phyloP scores from a whole-genome alignment of 2,888 invertebrate genomes.

The Timandra comae region DNA sequence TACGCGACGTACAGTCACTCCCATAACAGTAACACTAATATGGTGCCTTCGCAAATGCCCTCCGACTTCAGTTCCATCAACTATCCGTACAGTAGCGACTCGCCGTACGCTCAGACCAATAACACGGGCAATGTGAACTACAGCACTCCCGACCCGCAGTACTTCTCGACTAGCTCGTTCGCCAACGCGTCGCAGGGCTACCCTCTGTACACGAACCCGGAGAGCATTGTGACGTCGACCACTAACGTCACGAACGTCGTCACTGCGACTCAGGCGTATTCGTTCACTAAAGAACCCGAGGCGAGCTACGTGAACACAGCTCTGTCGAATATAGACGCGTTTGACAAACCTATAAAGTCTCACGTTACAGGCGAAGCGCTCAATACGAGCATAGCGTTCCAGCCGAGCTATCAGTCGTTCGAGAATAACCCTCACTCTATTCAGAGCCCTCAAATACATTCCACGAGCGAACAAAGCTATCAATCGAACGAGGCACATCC shows the following conservation, averaged over 20 bases:
- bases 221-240: conserved; percentile 32
- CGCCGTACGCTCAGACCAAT: conserved; percentile 27
- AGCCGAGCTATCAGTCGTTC: conserved; percentile 28
- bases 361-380: conserved; percentile 62
- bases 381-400: conserved; percentile 27
- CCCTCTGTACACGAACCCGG: conserved; percentile 42
- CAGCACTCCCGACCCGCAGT: conserved; percentile 34
- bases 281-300: conserved; percentile 23
- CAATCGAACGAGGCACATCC: conserved; percentile 25
- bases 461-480: conserved; percentile 29
- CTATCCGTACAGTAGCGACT: conserved; percentile 43
- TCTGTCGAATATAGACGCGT: conserved; percentile 46
- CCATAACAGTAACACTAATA: conserved; percentile 41
- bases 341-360: conserved; percentile 64
- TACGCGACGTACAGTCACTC: conserved; percentile 52
- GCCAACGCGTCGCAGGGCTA: conserved; percentile 44
- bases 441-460: conserved; percentile 15
- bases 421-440: conserved; percentile 14
- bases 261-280: conserved; percentile 30
- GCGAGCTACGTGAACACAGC: conserved; percentile 26
- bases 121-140: conserved; percentile 22
- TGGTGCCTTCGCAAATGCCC: conserved; percentile 41
- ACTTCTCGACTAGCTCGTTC: conserved; percentile 37
- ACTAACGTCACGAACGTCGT: conserved; percentile 30
- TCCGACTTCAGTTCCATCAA: conserved; percentile 42